Conservation (phyloP, 2,113 vertebrate genomes). For the Falco punctatus region DNA sequence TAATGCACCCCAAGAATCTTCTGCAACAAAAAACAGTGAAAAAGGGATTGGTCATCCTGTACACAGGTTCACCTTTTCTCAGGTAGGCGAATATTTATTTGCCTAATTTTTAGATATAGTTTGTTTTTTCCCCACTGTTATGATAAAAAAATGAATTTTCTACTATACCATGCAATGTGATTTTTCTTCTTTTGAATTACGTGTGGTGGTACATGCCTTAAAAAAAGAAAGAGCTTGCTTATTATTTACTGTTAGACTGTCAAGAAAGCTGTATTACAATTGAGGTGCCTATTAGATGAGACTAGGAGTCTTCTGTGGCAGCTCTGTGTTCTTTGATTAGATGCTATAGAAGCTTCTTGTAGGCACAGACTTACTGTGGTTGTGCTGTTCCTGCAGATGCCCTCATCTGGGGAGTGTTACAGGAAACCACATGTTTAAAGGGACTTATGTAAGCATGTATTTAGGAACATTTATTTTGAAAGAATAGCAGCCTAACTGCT, state of each 20-base stretch:
- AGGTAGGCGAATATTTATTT: conserved; percentile 62
- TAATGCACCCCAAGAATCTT: conserved; percentile 85
- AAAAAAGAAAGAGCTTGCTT: not conserved
- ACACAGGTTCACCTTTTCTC: conserved; percentile 86
- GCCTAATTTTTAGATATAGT: not conserved
- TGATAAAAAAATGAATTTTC: not conserved
- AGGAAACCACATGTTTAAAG: not conserved
- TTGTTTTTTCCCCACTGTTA: not conserved
- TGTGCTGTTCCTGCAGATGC: not conserved
- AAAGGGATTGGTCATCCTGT: conserved; percentile 81
- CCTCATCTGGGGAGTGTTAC: not conserved
- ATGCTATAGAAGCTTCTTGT: not conserved
- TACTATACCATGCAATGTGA: not conserved
- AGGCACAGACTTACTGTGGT: not conserved
- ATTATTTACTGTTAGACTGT: not conserved
- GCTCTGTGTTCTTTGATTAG: not conserved
- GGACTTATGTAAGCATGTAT: not conserved
- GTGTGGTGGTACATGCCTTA: not conserved
- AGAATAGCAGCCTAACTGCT: not conserved
- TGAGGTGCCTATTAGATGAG: not conserved
- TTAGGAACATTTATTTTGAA: not conserved
- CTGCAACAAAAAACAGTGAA: conserved; percentile 84
- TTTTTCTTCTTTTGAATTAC: not conserved
- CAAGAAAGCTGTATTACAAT: not conserved
- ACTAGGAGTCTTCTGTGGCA: not conserved